Evolutionary conservation across 35 echinoderm and acorn worm species (phyloP), one percentile per base, ranked within the genome.

Genomic region (Strongylocentrotus purpuratus): DNA sequence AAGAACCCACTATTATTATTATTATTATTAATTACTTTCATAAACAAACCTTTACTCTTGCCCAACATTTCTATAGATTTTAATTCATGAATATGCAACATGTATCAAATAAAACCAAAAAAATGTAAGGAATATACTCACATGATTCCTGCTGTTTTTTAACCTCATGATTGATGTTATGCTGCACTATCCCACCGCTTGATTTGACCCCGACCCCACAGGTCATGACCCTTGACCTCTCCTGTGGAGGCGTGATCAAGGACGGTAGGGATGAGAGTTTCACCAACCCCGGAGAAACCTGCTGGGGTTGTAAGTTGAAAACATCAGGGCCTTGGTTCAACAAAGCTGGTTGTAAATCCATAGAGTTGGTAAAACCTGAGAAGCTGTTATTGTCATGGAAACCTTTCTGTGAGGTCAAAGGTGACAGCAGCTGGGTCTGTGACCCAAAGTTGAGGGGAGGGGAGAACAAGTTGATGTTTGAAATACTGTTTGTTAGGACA

Each of bases 351-450:
- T 78, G 65, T 28, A 78, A n/a, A 78, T 78, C 65, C 18, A 78
- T 22, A 78, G 65, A n/a, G 65, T 78, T 78, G 3, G 65, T 78
- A 4, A 78, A 78, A 78, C 65, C 65, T 78, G 22, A 0, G 22
- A 78, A n/a, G 65, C 65, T 78, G 65, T 28, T 78, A 18, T n/a
- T 78, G 65, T 28, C 28, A 78, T 25, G 61, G 61, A 11, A 70
- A 28, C 65, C 22, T 20, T 89, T 89, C 25, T 45, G 87, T 13
- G 87, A 89, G 7, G 87, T 89, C 31, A 89, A 89, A 41, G 87
- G 87, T 41, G 87, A 89, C 33, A 89, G 87, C 87, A 89, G 17
- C 87, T 89, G 87, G 45, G 7, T 46, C 9, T 89, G 87, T 41
- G 87, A 89, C 20, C 33, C 45, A 28, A 89, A 46, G 87, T 46